A percentile compares a stretch with the other conserved stretches of the same genome.
Conservation (phyloP, 2,797 vertebrate species). For the Acanthurus tractus region DNA sequence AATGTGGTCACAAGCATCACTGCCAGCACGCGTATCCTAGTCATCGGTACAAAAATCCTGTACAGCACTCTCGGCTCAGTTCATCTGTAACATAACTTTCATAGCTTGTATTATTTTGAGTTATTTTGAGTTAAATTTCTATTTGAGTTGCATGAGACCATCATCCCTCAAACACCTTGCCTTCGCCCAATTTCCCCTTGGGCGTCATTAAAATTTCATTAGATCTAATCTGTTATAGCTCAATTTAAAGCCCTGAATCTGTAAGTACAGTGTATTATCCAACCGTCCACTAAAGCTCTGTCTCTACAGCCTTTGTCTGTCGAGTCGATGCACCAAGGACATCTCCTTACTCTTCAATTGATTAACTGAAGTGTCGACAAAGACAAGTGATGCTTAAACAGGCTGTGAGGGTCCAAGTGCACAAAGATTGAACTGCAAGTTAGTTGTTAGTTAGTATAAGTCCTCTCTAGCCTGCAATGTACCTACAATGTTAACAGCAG, state of each 20-base stretch:
- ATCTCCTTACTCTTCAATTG: constrained; percentile 30
- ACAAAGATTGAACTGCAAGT: neutral
- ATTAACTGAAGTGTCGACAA: constrained; percentile 40
- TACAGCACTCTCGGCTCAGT: constrained; percentile 36
- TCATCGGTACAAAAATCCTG: constrained; percentile 89
- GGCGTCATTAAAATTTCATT: constrained; percentile 59
- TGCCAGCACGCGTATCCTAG: constrained; percentile 98
- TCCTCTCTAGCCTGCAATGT: neutral
- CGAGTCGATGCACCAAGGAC: constrained; percentile 33
- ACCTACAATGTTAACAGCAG: constrained; percentile 1
- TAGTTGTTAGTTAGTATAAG: neutral
- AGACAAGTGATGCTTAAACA: constrained; percentile 30
- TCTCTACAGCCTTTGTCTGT: constrained; percentile 35
- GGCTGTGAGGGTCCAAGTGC: neutral
- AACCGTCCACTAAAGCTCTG: constrained; percentile 13
- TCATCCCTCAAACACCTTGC: constrained; percentile 47
- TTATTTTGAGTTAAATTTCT: constrained; percentile 35
- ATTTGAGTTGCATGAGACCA: constrained; percentile 35
- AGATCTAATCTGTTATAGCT: constrained; percentile 61
- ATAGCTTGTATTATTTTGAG: constrained; percentile 15
- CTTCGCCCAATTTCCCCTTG: constrained; percentile 45
- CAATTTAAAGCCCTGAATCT: constrained; percentile 51
- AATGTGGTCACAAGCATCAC: constrained; percentile 99
- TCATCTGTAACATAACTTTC: neutral
- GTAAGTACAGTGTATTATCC: constrained; percentile 30